Percentiles rank a stretch among this genome's conserved stretches.
Evolutionary conservation across 2,888 invertebrate species (phyloP).

Genomic region (Scaptomyza tumidula): DNA sequence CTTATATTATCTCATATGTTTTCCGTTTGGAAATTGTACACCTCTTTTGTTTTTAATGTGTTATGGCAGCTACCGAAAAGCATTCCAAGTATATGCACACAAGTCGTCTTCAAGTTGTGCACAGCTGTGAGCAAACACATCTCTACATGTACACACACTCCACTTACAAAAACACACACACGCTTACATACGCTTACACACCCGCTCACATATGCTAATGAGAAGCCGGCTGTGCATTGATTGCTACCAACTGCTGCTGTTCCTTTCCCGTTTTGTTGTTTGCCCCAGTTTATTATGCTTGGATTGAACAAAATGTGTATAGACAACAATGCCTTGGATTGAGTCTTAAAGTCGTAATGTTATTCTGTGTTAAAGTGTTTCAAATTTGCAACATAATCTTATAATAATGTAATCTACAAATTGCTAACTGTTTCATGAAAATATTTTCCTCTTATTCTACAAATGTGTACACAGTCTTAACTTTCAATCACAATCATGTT

Average conservation of each 20-base stretch:
- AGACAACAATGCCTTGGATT: constrained; percentile 22
- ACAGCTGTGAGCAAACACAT: constrained; percentile 47
- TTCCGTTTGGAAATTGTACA: constrained; percentile 45
- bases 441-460: neutral
- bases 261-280: constrained; percentile 14
- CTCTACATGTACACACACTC: neutral
- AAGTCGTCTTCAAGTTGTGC: constrained; percentile 42
- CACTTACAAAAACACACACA: neutral
- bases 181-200: neutral
- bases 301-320: constrained; percentile 21
- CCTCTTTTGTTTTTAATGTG: constrained; percentile 51
- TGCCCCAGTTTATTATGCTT: constrained; percentile 24
- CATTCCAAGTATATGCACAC: constrained; percentile 28
- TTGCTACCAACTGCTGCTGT: constrained; percentile 39
- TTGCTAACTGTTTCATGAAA: neutral
- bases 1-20: constrained; percentile 5
- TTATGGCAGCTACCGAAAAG: constrained; percentile 21
- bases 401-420: neutral
- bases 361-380: constrained; percentile 1
- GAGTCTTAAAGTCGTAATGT: neutral
- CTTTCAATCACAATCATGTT: too few species aligned
- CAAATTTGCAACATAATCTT: neutral
- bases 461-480: neutral
- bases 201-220: constrained; percentile 58
- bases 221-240: constrained; percentile 49